These are phyloP conservation scores for Subacronicta megacephala DNA, from an alignment of 2,888 invertebrate genomes.

Conservation along the genomic window DNA sequence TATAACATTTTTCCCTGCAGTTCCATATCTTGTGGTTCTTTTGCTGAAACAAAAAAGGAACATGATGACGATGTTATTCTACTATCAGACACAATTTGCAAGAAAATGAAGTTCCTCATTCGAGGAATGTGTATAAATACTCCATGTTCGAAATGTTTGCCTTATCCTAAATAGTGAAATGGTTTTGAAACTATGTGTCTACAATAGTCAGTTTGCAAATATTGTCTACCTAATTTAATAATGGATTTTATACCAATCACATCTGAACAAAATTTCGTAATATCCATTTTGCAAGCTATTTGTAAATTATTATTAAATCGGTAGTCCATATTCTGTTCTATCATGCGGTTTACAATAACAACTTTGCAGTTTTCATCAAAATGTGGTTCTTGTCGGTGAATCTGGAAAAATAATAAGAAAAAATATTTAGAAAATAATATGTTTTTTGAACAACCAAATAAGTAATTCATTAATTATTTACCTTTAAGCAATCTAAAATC, in stretches of 20 bases:
- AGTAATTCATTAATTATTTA: slow-evolving; percentile 58
- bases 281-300: slow-evolving; percentile 94
- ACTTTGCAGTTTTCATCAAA: slow-evolving; percentile 96
- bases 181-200: slow-evolving; percentile 13
- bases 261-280: slow-evolving; percentile 90
- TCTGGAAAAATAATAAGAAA: slow-evolving; percentile 76
- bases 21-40: slow-evolving; percentile 91
- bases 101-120: too few relatives aligned
- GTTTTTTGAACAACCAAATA: too few relatives aligned
- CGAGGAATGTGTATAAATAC: neutral
- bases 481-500: slow-evolving; percentile 94
- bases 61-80: too few relatives aligned
- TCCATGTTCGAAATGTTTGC: neutral
- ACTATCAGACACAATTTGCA: neutral
- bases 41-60: slow-evolving; percentile 68
- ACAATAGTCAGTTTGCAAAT: slow-evolving; percentile 41
- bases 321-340: slow-evolving; percentile 97
- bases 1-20: slow-evolving; percentile 95
- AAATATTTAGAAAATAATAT: neutral
- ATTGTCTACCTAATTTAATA: slow-evolving; percentile 47
- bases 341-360: slow-evolving; percentile 96
- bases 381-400: slow-evolving; percentile 92
- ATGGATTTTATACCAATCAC: slow-evolving; percentile 76
- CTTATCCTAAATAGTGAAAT: slow-evolving; percentile 1
- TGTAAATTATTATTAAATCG: slow-evolving; percentile 96